Conservation (phyloP, 2,113 vertebrate species). For the Nycticorax nycticorax region DNA sequence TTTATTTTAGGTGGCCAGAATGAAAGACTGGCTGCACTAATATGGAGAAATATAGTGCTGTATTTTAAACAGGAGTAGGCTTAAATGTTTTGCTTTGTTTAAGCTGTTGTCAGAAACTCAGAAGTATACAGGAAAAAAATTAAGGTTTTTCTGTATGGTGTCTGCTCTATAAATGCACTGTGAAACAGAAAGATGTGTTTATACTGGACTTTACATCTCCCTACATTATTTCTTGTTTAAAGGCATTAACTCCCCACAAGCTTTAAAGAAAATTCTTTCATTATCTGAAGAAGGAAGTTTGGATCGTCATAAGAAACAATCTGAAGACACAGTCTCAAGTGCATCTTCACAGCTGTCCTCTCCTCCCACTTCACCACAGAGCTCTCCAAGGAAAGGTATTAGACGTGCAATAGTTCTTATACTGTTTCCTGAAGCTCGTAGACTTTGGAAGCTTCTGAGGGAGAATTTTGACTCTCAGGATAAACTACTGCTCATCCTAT, state of each 20-base stretch:
- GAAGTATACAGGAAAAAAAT: background rate
- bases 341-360: constrained; percentile 90
- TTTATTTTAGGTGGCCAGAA: background rate
- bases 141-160: background rate
- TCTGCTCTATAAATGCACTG: background rate
- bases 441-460: background rate
- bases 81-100: background rate
- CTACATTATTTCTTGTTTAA: background rate
- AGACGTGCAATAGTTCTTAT: background rate
- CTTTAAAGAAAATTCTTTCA: constrained; percentile 98
- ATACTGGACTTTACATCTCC: background rate
- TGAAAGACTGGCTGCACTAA: background rate
- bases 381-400: constrained; percentile 96
- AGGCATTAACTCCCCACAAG: constrained; percentile 97
- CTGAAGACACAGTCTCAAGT: constrained; percentile 89
- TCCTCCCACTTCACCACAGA: constrained; percentile 94
- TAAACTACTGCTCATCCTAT: background rate
- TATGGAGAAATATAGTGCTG: background rate
- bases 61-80: background rate
- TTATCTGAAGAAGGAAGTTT: constrained; percentile 92
- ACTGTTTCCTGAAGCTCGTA: background rate
- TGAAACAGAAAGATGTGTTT: background rate
- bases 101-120: background rate
- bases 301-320: constrained; percentile 86
- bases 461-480: background rate